phyloP scores from a whole-genome alignment of 2,797 vertebrate species.

The Alauda arvensis region DNA sequence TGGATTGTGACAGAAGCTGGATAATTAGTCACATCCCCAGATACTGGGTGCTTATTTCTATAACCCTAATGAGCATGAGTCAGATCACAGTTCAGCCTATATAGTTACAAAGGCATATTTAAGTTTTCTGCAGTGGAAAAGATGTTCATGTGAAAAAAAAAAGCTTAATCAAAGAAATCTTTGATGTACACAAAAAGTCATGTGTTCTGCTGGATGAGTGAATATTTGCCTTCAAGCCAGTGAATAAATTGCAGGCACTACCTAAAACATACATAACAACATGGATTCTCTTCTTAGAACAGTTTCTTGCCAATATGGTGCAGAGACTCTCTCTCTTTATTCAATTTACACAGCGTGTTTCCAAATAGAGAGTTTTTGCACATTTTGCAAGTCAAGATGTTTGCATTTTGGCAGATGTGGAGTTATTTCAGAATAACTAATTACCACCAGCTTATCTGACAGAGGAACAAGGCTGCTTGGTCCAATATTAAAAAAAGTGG shows the following conservation, averaged over 20 bases:
- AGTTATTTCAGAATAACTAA: neutral
- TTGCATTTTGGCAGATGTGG: fast-evolving
- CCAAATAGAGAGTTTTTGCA: neutral
- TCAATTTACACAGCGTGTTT: neutral
- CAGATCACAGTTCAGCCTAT: neutral
- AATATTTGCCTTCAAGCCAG: neutral
- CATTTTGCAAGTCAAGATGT: neutral
- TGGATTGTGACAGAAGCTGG: neutral
- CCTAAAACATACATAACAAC: neutral
- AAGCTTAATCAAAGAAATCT: neutral
- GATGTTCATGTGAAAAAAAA: neutral
- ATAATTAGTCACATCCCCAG: neutral
- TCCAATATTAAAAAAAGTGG: neutral
- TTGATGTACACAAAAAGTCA: neutral
- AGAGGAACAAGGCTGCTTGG: fast-evolving
- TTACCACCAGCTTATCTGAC: neutral
- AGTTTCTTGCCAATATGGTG: neutral
- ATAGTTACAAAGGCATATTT: neutral
- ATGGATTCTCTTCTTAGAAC: neutral
- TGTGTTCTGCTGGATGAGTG: neutral
- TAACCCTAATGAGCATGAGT: neutral
- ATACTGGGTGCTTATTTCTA: neutral
- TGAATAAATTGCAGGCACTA: neutral
- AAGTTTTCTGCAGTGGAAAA: neutral
- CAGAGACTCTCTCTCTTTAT: neutral